Evolutionary conservation across 2,888 invertebrate genomes (phyloP).

Genomic region (Serrognathus titanus): DNA sequence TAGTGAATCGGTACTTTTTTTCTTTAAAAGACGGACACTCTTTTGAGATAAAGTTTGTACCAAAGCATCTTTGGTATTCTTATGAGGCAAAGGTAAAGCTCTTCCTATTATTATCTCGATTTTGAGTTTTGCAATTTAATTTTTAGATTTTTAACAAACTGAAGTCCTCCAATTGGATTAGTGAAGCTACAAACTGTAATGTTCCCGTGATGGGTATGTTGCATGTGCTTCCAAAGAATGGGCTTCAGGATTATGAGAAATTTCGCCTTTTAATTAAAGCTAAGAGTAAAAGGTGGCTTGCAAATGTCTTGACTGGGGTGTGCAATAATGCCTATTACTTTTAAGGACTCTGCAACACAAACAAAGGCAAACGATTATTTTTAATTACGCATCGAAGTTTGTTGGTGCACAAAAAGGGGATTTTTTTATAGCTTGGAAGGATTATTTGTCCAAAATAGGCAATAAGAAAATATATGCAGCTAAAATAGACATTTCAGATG

Average conservation of each 20-base stretch:
- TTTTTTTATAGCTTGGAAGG: slow-evolving; percentile 15
- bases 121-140: not conserved
- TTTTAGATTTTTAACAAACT: slow-evolving; percentile 1
- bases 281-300: not conserved
- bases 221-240: slow-evolving; percentile 18
- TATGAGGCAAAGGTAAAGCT: slow-evolving; percentile 17
- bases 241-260: slow-evolving; percentile 6
- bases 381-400: not conserved
- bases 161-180: not conserved
- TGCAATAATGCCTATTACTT: too few species aligned
- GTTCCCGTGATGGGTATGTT: slow-evolving; percentile 10
- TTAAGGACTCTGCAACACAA: too few species aligned
- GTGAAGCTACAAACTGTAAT: not conserved
- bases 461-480: slow-evolving; percentile 11
- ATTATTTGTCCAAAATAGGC: not conserved
- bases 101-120: not conserved
- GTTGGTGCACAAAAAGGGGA: slow-evolving; percentile 6
- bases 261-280: slow-evolving; percentile 17
- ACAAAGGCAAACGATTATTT: not conserved
- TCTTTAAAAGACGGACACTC: slow-evolving; percentile 11
- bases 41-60: slow-evolving; percentile 18
- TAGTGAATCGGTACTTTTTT: slow-evolving; percentile 13
- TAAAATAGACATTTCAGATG: slow-evolving; percentile 21
- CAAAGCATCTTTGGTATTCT: slow-evolving; percentile 14
- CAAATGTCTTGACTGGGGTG: too few species aligned